phyloP scores from a whole-genome alignment of 2,113 vertebrate species.

The Cyanocitta stelleri region DNA sequence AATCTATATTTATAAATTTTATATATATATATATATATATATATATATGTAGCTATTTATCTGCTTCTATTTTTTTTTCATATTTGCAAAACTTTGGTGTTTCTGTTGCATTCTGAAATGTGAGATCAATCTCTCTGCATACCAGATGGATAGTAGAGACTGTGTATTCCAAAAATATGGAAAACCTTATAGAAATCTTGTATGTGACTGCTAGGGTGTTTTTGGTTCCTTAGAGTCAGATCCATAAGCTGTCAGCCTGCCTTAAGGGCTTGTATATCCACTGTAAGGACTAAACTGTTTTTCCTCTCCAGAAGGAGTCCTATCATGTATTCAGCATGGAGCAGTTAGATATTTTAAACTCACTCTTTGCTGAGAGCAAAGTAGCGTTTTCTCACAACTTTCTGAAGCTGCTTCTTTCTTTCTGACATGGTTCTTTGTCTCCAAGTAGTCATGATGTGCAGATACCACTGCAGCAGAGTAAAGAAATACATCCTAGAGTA shows the following conservation, averaged over 20 bases:
- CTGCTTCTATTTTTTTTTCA: not conserved
- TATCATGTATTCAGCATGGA: not conserved
- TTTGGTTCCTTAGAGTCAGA: not conserved
- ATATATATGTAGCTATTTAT: not conserved
- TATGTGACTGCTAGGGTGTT: not conserved
- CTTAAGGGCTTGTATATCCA: not conserved
- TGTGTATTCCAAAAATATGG: not conserved
- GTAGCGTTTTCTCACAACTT: not conserved
- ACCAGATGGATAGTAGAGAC: not conserved
- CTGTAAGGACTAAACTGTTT: not conserved
- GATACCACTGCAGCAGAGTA: not conserved
- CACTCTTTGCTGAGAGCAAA: not conserved
- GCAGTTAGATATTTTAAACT: not conserved
- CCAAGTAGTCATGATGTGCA: not conserved
- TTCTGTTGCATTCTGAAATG: not conserved
- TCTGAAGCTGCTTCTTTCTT: not conserved
- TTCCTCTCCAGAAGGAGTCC: not conserved
- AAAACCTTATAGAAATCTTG: not conserved
- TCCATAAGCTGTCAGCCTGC: not conserved
- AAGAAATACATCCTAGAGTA: not conserved
- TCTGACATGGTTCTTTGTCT: conserved; percentile 10
- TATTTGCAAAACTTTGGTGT: not conserved
- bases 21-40: too few relatives aligned
- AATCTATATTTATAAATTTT: not conserved
- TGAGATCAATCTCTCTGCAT: not conserved